Conservation (phyloP, 2,797 vertebrate genomes). For the Sitta carolinensis region DNA sequence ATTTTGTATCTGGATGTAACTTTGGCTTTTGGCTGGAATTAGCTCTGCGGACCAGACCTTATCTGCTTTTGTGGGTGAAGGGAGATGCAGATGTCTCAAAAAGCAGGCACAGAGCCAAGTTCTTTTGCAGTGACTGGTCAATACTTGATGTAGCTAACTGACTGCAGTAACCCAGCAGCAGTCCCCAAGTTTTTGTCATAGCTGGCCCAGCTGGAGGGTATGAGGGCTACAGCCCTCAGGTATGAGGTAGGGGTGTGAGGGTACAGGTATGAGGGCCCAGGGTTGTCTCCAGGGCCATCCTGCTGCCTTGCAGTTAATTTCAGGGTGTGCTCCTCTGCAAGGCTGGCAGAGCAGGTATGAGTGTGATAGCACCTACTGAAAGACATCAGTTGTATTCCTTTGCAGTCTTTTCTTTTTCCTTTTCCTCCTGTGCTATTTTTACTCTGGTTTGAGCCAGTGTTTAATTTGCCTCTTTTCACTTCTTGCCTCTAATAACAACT, state of each 20-base stretch:
- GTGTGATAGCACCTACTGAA: conserved; percentile 13
- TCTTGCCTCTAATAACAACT: conserved; percentile 27
- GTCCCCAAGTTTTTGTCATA: background rate
- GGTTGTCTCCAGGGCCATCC: background rate
- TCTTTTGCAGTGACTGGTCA: background rate
- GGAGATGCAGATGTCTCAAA: background rate
- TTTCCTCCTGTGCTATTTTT: conserved; percentile 40
- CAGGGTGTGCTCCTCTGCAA: background rate
- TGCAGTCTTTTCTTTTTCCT: background rate
- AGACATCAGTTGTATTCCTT: background rate
- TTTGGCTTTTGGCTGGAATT: background rate
- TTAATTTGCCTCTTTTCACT: conserved; percentile 50
- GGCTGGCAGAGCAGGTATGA: background rate
- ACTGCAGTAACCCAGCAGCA: background rate
- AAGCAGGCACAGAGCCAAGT: background rate
- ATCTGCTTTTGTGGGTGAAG: background rate
- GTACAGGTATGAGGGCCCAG: background rate
- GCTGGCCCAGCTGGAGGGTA: background rate
- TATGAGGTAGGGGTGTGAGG: no score
- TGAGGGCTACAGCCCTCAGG: background rate
- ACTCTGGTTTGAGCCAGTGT: conserved; percentile 28
- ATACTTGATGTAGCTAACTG: background rate
- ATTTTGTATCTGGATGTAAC: background rate
- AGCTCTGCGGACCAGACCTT: background rate
- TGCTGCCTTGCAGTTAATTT: background rate